phyloP scores from a whole-genome alignment of 2,113 vertebrate genomes.

The Ancistrus triradiatus region DNA sequence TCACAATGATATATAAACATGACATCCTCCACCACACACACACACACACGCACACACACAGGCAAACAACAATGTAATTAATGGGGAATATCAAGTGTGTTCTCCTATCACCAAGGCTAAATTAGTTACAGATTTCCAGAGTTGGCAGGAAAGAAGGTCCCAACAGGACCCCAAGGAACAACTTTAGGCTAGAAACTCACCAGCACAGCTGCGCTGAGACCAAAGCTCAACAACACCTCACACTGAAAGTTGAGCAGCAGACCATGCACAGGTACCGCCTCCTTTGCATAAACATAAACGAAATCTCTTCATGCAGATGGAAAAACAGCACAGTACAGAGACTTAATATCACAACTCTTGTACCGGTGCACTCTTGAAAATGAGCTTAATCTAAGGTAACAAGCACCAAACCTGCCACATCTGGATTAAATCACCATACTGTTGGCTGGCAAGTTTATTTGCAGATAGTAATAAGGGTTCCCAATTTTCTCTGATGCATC shows the following conservation, averaged over 20 bases:
- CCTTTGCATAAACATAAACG: neutral
- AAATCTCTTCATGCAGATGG: neutral
- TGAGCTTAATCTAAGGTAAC: conserved; percentile 44
- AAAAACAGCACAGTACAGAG: neutral
- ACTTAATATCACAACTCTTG: neutral
- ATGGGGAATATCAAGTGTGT: conserved; percentile 23
- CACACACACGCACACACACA: neutral
- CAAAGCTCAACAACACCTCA: conserved; percentile 20
- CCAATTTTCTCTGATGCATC: conserved; percentile 40
- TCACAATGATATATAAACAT: too few relatives aligned
- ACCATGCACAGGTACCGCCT: neutral
- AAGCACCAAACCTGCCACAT: conserved; percentile 50
- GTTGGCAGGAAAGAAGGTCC: conserved; percentile 33
- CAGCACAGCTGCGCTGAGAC: conserved; percentile 37
- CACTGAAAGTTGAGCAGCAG: neutral
- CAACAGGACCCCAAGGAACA: conserved; percentile 50
- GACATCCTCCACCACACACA: too few relatives aligned
- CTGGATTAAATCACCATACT: conserved; percentile 57
- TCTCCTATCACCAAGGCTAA: conserved; percentile 10
- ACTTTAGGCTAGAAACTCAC: conserved; percentile 33
- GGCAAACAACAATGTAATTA: conserved; percentile 10
- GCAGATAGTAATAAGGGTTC: conserved; percentile 51
- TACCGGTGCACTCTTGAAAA: conserved; percentile 11
- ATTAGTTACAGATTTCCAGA: conserved; percentile 42
- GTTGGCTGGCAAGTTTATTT: conserved; percentile 56